Percentiles rank a stretch among this genome's conserved stretches.
Conservation (phyloP, 2,888 invertebrate species). For the Xiphydria camelus region DNA sequence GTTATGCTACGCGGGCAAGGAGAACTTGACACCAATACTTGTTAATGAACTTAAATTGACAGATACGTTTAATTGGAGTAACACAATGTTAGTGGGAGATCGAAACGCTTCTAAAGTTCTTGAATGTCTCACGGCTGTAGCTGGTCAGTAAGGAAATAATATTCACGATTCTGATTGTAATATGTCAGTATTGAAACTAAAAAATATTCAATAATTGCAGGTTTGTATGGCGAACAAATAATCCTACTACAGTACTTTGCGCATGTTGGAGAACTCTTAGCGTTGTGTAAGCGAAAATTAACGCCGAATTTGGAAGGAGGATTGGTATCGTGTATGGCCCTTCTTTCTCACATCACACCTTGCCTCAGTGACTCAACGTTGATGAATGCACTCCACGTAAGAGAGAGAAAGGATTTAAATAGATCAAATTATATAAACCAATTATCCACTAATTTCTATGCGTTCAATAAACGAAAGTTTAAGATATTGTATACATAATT, state of each 20-base stretch:
- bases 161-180: no score
- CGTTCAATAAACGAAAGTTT: constrained; percentile 4
- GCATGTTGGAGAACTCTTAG: constrained; percentile 83
- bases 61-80: constrained; percentile 66
- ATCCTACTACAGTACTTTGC: constrained; percentile 88
- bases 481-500: no score
- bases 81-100: constrained; percentile 75
- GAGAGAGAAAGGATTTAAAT: constrained; percentile 7
- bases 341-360: constrained; percentile 79
- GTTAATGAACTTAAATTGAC: constrained; percentile 50
- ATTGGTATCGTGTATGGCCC: constrained; percentile 79
- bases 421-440: neutral
- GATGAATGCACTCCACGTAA: constrained; percentile 84
- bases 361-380: constrained; percentile 81
- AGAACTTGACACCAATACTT: constrained; percentile 65
- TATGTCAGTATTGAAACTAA: neutral
- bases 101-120: constrained; percentile 83
- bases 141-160: constrained; percentile 70
- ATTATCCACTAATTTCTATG: constrained; percentile 4
- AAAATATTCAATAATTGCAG: constrained; percentile 56
- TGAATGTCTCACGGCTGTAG: constrained; percentile 85
- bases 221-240: constrained; percentile 84
- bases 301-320: constrained; percentile 87
- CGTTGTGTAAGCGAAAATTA: constrained; percentile 77
- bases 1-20: constrained; percentile 86